Evolutionary conservation across 2,888 invertebrate species (phyloP), one percentile per base, ranked within the genome.

Genomic region (Microctonus aethiopoides): DNA sequence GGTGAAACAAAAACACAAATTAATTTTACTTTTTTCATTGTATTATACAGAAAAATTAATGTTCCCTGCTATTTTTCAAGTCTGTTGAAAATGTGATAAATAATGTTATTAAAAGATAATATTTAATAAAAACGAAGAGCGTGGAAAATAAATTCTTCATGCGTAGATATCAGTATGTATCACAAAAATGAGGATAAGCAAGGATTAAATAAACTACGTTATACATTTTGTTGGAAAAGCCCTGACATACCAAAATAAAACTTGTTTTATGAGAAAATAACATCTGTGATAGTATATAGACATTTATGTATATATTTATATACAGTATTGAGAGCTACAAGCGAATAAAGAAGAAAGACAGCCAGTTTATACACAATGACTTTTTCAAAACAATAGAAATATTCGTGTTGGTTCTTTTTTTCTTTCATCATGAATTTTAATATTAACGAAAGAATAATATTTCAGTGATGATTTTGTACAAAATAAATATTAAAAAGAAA

Each of bases 241-340:
- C 60, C 32, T 34, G 54, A 20, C 20, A 39, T 24, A 67, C 32
- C 26, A 51, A 67, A 67, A 60, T 24, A 54, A 52, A 67, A 61
- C 61, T 60, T 61, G 67, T 67, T 67, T 67, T 61, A 67, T 54
- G 61, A 67, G 67, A 67, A 67, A 67, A 67, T 34, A 67, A 60
- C 67, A 67, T 67, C 67, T 66, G 66, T 4, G 26, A 32, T 46
- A 67, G 29, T 24, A 39, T 57, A 52, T 51, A 60, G 51, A 51
- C 51, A 57, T 66, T 20, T 56, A 56, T 29, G 36, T 36, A 36
- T 36, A 22, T 51, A 51, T 51, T 7, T 20, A 2, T 51, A n/a
- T n/a, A 0, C 29, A 29, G 20, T 16, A 51, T 51, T 5, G 16
- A n/a, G 29, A 32, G 36, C 10, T 36, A 10, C 10, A 10, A 10